Conservation (phyloP, 2,797 vertebrate species). For the Pangasius sanitwongsei region DNA sequence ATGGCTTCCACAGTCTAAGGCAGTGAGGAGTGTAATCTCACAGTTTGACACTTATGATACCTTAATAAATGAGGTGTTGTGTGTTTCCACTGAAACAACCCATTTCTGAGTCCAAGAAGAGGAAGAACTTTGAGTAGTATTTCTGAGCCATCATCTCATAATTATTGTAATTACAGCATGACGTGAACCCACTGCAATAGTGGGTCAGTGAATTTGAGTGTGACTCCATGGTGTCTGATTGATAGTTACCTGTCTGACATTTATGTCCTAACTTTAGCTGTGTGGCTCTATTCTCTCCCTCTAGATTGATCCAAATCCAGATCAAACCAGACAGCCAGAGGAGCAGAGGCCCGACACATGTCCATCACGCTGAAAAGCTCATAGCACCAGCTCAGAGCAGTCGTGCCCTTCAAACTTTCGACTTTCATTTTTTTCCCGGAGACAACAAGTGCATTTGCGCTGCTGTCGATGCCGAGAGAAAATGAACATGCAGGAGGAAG, state of each 20-base stretch:
- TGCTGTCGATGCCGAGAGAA: constrained; percentile 76
- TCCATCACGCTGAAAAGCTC: constrained; percentile 89
- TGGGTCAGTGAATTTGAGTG: background rate
- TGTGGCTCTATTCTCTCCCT: constrained; percentile 26
- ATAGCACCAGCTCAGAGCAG: constrained; percentile 58
- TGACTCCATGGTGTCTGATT: constrained; percentile 10
- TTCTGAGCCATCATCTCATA: background rate
- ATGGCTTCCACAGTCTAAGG: background rate
- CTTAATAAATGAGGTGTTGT: background rate
- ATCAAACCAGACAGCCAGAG: constrained; percentile 78
- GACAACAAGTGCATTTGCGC: constrained; percentile 52
- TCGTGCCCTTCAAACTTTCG: constrained; percentile 59
- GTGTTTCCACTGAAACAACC: background rate
- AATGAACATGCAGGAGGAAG: constrained; percentile 59
- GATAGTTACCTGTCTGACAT: background rate
- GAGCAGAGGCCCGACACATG: constrained; percentile 86
- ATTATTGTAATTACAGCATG: background rate
- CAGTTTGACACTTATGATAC: background rate
- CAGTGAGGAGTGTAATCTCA: background rate
- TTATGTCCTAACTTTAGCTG: constrained; percentile 10
- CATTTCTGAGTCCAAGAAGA: background rate
- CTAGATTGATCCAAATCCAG: constrained; percentile 95
- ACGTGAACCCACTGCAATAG: background rate
- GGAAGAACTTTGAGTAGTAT: background rate
- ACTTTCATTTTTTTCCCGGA: constrained; percentile 67